Evolutionary conservation across 2,888 invertebrate genomes (phyloP), one percentile per base, ranked within the genome.

Genomic region (Timandra comae): DNA sequence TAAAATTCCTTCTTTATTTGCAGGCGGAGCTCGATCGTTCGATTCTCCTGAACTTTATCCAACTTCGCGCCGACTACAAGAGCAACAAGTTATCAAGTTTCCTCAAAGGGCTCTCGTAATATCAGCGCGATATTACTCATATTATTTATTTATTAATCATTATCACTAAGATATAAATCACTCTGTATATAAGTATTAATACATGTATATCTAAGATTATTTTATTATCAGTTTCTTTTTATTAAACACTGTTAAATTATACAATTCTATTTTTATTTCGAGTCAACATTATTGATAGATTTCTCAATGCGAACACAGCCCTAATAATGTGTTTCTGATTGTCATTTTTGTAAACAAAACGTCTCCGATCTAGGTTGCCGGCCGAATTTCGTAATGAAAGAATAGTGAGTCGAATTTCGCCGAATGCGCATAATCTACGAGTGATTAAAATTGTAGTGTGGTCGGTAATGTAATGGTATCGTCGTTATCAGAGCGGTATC

Each of bases 51-150:
- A 96, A 93, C 78, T 99, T 99, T 76, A 95, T 99, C 52, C 97
- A 98, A 73, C 88, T 98, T 13, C 89, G 99, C 38, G 93, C 94
- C 3, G 99, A 99, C 81, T 98, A 94, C 84, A 97, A 97, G 74
- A 92, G 91, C 29, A 94, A 96, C 60, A 95, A 95, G 68, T 86
- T 94, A 43, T 90, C 91, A 11, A 90, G 82, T 46, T 88, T 88
- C 55, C 76, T 89, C 23, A 89, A 89, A 57, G 88, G 88, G 33
- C 76, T 89, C 25, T 80, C 88, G 32, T 80, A 73, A 59, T 39
- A 43, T 9, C 20, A 6, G 7, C 20, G 3, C 20, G 20, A n/a
- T 20, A 7, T 2, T 3, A 20, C 20, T n/a, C 20, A n/a, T n/a
- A n/a, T 20, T 7, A 20, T 9, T 22, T n/a, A 22, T 4, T 22